phyloP scores from a whole-genome alignment of 2,797 vertebrate genomes.

The Bradypodion pumilum region DNA sequence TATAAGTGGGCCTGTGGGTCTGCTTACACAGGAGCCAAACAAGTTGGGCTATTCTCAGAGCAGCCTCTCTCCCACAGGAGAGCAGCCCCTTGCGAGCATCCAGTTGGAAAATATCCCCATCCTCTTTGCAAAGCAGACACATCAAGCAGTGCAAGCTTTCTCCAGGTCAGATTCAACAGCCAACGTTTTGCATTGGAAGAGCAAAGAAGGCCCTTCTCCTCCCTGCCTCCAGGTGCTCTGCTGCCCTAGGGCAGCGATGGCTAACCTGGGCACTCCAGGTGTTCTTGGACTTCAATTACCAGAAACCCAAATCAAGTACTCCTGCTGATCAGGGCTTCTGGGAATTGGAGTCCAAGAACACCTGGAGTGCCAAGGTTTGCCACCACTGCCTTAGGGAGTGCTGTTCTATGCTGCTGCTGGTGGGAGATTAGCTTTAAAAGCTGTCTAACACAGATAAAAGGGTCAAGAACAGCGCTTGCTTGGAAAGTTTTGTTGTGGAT shows the following conservation, averaged over 20 bases:
- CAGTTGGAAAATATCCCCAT: background rate
- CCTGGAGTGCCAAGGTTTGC: no score
- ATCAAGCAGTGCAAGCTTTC: background rate
- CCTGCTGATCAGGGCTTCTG: no score
- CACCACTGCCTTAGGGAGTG: background rate
- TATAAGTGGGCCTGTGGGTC: background rate
- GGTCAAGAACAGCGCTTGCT: background rate
- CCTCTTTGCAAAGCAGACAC: background rate
- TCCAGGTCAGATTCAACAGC: background rate
- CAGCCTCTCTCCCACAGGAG: background rate
- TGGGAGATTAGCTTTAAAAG: no score
- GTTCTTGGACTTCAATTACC: no score
- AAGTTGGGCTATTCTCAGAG: no score
- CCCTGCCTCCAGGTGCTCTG: background rate
- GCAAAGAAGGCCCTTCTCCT: background rate
- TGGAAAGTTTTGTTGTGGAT: no score
- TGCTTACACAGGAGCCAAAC: no score
- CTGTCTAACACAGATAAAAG: no score
- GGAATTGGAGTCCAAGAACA: no score
- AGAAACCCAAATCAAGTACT: no score
- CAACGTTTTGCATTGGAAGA: background rate
- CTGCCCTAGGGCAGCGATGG: background rate
- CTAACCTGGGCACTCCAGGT: no score
- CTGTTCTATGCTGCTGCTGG: background rate
- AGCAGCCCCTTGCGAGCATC: background rate